Evolutionary conservation across 30 jellyfish, hydroid and myxozoan species (phyloP).

Genomic region (Aurelia aurita complex sp. Pacific): DNA sequence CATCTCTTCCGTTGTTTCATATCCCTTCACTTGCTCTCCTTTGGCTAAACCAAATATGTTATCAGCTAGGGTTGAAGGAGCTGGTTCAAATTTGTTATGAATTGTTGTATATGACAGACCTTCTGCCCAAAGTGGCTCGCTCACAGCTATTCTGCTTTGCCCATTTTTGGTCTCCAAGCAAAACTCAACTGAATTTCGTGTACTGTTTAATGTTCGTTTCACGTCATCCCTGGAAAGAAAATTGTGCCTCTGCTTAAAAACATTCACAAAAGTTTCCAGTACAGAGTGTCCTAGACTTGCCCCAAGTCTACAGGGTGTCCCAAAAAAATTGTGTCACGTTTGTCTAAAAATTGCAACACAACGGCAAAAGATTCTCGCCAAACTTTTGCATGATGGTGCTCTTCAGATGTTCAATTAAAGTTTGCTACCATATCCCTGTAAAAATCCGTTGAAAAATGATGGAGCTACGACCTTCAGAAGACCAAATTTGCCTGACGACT

Average conservation of each 20-base stretch:
- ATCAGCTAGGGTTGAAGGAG: slow-evolving; percentile 31
- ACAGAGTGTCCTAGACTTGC: no score
- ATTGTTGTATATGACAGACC: slow-evolving; percentile 44
- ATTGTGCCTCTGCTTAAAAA: neutral
- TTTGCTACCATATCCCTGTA: no score
- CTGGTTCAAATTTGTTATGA: slow-evolving; percentile 54
- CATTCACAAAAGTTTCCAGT: no score
- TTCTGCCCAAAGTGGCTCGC: slow-evolving; percentile 57
- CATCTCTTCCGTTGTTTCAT: slow-evolving; percentile 68
- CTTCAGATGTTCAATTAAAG: no score
- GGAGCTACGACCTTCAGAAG: no score
- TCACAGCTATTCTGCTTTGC: slow-evolving; percentile 46
- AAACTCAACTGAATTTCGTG: slow-evolving; percentile 56
- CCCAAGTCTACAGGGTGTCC: no score
- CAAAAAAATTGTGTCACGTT: no score
- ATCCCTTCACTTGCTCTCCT: slow-evolving; percentile 78
- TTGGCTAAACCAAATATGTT: slow-evolving; percentile 42
- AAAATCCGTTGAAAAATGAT: no score
- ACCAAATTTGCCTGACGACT: no score
- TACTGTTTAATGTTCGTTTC: slow-evolving; percentile 8
- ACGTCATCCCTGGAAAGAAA: slow-evolving; percentile 68
- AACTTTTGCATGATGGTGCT: no score
- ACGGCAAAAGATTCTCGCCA: no score
- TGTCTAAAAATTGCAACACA: no score
- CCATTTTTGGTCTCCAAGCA: slow-evolving; percentile 38